Evolutionary conservation across 64 coral and sea anemone species (phyloP).

Genomic region (Anthopleura sola): DNA sequence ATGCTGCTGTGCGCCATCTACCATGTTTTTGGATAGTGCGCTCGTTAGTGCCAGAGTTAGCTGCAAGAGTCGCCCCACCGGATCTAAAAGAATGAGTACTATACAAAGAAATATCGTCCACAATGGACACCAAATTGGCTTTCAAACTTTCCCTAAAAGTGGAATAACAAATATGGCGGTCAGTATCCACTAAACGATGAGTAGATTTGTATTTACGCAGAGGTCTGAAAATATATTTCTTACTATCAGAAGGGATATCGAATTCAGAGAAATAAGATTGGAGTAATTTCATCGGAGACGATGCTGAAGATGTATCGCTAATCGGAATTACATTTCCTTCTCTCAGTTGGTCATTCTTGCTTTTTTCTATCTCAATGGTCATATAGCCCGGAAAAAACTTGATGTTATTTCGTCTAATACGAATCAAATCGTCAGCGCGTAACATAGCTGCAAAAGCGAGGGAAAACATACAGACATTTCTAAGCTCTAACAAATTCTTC

Average conservation of each 20-base stretch:
- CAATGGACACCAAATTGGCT: conserved; percentile 1
- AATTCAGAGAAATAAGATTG: not conserved
- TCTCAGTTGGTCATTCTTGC: conserved; percentile 64
- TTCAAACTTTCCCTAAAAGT: not conserved
- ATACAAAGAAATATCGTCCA: conserved; percentile 4
- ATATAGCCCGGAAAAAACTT: conserved; percentile 15
- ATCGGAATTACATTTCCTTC: conserved; percentile 26
- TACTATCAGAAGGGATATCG: not conserved
- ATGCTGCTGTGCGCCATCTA: not conserved
- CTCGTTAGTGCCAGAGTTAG: conserved; percentile 16
- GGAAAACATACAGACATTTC: conserved; percentile 41
- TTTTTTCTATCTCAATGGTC: conserved; percentile 16
- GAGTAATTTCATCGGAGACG: not conserved
- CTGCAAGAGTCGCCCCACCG: conserved; percentile 12
- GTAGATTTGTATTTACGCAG: not conserved
- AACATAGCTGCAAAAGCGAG: conserved; percentile 14
- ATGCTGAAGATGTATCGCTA: not conserved
- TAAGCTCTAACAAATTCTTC: conserved; percentile 18
- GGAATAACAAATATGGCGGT: conserved; percentile 12
- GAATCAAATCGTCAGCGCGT: conserved; percentile 10
- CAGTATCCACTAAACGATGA: conserved; percentile 11
- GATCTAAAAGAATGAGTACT: conserved; percentile 28
- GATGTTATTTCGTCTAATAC: conserved; percentile 34
- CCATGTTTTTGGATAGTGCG: not conserved
- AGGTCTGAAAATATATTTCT: conserved; percentile 3